Percentiles rank a stretch among this genome's conserved stretches.
Evolutionary conservation across 2,797 vertebrate genomes (phyloP).

Genomic region (Enteromius viviparus): DNA sequence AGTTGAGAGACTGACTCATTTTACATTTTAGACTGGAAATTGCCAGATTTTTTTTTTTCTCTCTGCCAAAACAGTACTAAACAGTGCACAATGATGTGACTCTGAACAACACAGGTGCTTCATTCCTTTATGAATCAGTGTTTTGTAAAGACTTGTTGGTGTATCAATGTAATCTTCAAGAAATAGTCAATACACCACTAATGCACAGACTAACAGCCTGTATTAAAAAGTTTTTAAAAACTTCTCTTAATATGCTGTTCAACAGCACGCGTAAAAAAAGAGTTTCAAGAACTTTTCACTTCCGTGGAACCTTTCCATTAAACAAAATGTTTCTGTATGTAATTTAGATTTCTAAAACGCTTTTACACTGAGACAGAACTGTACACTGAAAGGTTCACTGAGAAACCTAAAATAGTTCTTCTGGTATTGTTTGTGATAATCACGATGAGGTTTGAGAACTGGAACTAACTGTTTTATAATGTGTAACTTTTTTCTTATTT

Average conservation of each 20-base stretch:
- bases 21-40: neutral
- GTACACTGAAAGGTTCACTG: neutral
- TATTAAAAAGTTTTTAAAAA: no score
- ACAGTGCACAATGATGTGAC: neutral
- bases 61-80: neutral
- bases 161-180: neutral
- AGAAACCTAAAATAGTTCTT: neutral
- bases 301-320: neutral
- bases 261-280: neutral
- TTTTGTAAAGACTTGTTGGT: neutral
- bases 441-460: neutral
- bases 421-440: neutral
- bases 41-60: neutral
- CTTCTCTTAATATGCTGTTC: neutral
- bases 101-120: neutral
- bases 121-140: neutral
- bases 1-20: neutral
- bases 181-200: slow-evolving; percentile 2
- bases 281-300: neutral
- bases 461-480: neutral
- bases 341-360: neutral
- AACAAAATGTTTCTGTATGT: neutral
- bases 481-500: neutral
- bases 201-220: neutral
- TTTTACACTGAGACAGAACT: neutral